Evolutionary conservation across 2,113 vertebrate genomes (phyloP).

Genomic region (Lepus americanus): DNA sequence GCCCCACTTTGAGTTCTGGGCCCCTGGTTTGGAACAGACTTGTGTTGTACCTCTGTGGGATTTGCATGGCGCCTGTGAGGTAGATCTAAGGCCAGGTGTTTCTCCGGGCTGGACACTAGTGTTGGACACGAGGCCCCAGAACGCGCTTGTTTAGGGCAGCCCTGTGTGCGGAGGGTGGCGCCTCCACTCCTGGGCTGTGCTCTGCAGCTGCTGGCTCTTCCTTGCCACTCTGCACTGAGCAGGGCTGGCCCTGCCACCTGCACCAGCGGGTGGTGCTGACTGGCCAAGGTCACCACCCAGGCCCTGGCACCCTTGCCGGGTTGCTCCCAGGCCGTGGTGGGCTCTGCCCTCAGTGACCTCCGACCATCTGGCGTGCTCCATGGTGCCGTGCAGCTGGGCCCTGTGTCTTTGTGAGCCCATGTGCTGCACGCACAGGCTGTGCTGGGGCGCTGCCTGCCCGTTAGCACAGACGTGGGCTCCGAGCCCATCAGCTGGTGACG

Average conservation of each 20-base stretch:
- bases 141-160: too few relatives aligned
- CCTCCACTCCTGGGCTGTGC: too few relatives aligned
- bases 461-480: not conserved
- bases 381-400: slow-evolving; percentile 48
- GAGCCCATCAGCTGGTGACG: slow-evolving; percentile 61
- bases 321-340: not conserved
- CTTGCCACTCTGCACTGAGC: fast-evolving
- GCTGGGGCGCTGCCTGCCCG: slow-evolving; percentile 62
- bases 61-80: not conserved
- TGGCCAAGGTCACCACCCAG: not conserved
- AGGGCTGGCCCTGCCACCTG: not conserved
- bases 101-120: not conserved
- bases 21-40: fast-evolving
- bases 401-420: not conserved
- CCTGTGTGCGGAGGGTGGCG: too few relatives aligned
- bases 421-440: slow-evolving; percentile 43
- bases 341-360: slow-evolving; percentile 4
- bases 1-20: too few relatives aligned
- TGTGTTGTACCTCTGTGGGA: not conserved
- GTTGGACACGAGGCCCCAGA: not conserved
- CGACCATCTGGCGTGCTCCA: slow-evolving; percentile 54
- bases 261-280: not conserved
- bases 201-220: fast-evolving
- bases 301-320: not conserved
- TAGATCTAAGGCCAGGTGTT: not conserved